Conservation (phyloP, 1,140 invertebrate genomes). For the Telenomus remus region DNA sequence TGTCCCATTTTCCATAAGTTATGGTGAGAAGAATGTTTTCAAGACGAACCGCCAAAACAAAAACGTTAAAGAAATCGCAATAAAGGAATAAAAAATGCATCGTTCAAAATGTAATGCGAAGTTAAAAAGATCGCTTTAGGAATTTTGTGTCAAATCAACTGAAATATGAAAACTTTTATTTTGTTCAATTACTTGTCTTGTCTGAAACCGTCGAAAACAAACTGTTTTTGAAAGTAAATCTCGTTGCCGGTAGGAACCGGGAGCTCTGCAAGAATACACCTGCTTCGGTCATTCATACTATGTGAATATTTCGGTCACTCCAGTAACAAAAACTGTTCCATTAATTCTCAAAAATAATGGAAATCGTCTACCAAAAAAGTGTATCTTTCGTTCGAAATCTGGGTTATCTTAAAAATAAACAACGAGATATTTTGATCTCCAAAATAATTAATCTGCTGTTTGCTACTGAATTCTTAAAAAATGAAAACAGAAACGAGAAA, state of each 20-base stretch:
- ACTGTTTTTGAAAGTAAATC: background rate
- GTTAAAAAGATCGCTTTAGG: too few species aligned
- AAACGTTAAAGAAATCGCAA: constrained; percentile 26
- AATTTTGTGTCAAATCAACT: too few species aligned
- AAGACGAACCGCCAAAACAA: constrained; percentile 35
- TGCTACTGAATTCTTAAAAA: too few species aligned
- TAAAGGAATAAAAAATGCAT: background rate
- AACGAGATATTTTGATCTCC: too few species aligned
- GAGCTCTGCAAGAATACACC: constrained; percentile 24
- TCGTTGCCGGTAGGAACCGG: background rate
- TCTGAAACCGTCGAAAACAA: background rate
- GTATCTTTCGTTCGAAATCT: constrained; percentile 3
- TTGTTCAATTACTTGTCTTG: too few species aligned
- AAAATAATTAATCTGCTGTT: too few species aligned
- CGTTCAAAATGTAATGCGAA: too few species aligned
- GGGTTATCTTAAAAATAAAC: constrained; percentile 9
- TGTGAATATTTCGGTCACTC: constrained; percentile 48
- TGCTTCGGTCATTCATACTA: constrained; percentile 42
- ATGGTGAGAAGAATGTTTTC: constrained; percentile 28
- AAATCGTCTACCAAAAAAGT: constrained; percentile 3
- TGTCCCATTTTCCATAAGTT: constrained; percentile 42
- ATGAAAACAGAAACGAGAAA: too few species aligned
- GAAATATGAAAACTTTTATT: too few species aligned
- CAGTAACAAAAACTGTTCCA: constrained; percentile 24
- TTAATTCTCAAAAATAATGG: constrained; percentile 20